phyloP scores from a whole-genome alignment of 1,140 invertebrate genomes.

The Drosophila fuyamai region DNA sequence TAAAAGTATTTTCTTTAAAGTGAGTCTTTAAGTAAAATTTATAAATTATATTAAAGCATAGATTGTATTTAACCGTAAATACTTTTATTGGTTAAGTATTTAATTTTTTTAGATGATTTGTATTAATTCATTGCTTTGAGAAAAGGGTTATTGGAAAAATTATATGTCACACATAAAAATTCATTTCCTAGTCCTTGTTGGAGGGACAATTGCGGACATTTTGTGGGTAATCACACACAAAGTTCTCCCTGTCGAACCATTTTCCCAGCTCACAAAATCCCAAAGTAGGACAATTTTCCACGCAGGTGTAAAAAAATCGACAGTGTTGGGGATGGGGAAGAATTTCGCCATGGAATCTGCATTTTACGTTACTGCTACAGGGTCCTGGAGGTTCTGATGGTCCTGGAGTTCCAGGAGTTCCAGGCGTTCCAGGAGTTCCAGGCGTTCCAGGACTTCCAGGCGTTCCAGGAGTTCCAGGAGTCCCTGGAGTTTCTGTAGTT shows the following conservation, averaged over 20 bases:
- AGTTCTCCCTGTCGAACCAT: constrained; percentile 55
- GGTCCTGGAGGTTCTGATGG: too few species aligned
- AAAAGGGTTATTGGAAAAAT: too few species aligned
- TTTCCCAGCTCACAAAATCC: constrained; percentile 60
- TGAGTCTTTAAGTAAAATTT: too few species aligned
- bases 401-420: background rate
- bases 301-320: constrained; percentile 53
- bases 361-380: constrained; percentile 37
- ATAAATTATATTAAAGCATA: too few species aligned
- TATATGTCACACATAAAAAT: background rate
- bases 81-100: too few species aligned
- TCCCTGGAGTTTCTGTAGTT: background rate
- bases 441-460: background rate
- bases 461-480: background rate
- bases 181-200: constrained; percentile 35
- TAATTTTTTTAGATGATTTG: too few species aligned
- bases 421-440: too few species aligned
- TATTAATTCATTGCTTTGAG: too few species aligned
- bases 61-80: too few species aligned
- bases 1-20: too few species aligned
- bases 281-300: constrained; percentile 33
- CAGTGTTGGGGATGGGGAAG: constrained; percentile 55
- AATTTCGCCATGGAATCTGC: constrained; percentile 40
- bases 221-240: constrained; percentile 39
- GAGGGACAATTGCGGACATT: constrained; percentile 60